These are phyloP conservation scores for Rhogogaster chlorosoma DNA, from an alignment of 2,888 invertebrate species.

Conservation along the genomic window DNA sequence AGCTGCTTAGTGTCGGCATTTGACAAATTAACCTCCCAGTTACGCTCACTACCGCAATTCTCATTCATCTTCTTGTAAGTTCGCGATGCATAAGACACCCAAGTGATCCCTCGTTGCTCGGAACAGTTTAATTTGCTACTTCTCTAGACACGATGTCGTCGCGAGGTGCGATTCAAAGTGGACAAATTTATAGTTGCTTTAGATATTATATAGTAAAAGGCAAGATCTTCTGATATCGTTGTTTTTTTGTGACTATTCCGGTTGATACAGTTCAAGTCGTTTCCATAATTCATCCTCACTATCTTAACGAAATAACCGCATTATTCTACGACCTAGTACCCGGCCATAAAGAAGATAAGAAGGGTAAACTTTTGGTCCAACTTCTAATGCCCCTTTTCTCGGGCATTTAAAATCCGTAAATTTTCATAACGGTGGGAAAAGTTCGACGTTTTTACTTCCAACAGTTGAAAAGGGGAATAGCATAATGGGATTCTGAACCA, in stretches of 20 bases:
- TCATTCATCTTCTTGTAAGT: slow-evolving; percentile 34
- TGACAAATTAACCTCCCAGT: slow-evolving; percentile 67
- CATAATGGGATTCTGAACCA: neutral
- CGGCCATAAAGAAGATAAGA: slow-evolving; percentile 69
- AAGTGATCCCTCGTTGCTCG: neutral
- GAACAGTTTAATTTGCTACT: slow-evolving; percentile 38
- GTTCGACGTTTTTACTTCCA: slow-evolving; percentile 14
- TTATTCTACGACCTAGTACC: slow-evolving; percentile 64
- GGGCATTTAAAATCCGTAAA: slow-evolving; percentile 70
- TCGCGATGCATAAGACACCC: slow-evolving; percentile 22
- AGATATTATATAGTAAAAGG: neutral
- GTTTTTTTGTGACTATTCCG: neutral
- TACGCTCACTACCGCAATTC: slow-evolving; percentile 31
- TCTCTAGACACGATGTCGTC: neutral
- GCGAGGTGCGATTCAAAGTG: neutral
- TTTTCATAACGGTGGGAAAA: slow-evolving; percentile 64
- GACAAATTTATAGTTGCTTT: slow-evolving; percentile 10
- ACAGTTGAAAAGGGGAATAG: slow-evolving; percentile 11
- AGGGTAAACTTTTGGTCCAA: slow-evolving; percentile 61
- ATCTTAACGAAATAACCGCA: slow-evolving; percentile 58
- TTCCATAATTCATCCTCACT: slow-evolving; percentile 41
- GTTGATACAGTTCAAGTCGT: slow-evolving; percentile 21
- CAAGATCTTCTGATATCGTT: neutral
- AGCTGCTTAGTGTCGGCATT: slow-evolving; percentile 68
- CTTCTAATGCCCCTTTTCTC: slow-evolving; percentile 61